Evolutionary conservation across 2,888 invertebrate genomes (phyloP).

Genomic region (Cosmia pyralina): DNA sequence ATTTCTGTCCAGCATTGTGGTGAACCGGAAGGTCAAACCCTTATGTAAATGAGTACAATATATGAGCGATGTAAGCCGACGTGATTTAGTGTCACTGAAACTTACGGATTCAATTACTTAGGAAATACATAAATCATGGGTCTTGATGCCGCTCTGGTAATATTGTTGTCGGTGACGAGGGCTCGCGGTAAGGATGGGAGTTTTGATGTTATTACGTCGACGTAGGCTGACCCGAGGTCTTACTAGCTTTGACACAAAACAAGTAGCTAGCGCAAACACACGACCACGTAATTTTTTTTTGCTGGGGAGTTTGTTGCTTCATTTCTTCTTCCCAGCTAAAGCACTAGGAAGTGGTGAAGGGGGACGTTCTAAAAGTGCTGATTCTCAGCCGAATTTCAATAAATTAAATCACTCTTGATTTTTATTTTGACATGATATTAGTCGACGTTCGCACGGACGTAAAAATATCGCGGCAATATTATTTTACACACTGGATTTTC

Average conservation of each 20-base stretch:
- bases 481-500: too few relatives aligned
- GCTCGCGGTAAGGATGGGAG: slow-evolving; percentile 27
- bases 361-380: not conserved
- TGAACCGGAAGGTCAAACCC: slow-evolving; percentile 4
- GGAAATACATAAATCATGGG: slow-evolving; percentile 80
- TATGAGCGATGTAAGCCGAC: slow-evolving; percentile 55
- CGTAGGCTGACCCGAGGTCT: too few relatives aligned
- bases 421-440: not conserved
- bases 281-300: not conserved
- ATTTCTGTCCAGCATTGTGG: not conserved
- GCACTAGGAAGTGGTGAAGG: not conserved
- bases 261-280: not conserved
- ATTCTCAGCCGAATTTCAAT: not conserved
- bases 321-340: not conserved
- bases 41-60: slow-evolving; percentile 48
- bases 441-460: too few relatives aligned
- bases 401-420: not conserved
- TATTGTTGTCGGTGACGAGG: slow-evolving; percentile 56
- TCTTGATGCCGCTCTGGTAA: slow-evolving; percentile 70
- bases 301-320: not conserved
- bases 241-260: not conserved
- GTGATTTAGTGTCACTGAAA: slow-evolving; percentile 65
- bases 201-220: not conserved
- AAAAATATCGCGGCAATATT: too few relatives aligned
- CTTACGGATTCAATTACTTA: slow-evolving; percentile 80